Evolutionary conservation across 1,140 invertebrate genomes (phyloP).

Genomic region (Bombus impatiens): DNA sequence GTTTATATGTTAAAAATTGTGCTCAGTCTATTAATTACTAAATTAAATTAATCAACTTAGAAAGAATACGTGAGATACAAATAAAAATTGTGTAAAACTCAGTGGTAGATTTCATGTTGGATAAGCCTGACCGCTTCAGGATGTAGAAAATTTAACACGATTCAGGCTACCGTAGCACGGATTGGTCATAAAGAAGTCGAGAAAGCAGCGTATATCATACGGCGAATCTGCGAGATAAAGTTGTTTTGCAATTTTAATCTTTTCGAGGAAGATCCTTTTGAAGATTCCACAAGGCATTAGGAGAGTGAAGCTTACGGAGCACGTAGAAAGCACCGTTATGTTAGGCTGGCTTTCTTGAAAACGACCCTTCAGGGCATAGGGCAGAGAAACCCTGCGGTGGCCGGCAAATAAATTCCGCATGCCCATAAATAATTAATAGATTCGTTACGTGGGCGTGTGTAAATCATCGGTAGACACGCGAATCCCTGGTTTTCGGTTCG

Average conservation of each 20-base stretch:
- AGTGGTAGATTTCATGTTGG: too few species aligned
- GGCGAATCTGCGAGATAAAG: neutral
- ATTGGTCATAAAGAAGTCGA: neutral
- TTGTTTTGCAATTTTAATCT: slow-evolving; percentile 49
- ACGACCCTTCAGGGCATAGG: slow-evolving; percentile 61
- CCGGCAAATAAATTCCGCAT: slow-evolving; percentile 73
- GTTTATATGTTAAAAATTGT: too few species aligned
- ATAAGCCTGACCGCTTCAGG: neutral
- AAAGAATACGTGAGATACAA: too few species aligned
- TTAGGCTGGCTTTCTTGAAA: slow-evolving; percentile 54
- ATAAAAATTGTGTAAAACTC: too few species aligned
- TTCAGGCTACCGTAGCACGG: neutral
- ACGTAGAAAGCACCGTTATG: slow-evolving; percentile 58
- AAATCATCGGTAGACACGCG: slow-evolving; percentile 73
- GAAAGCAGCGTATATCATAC: neutral
- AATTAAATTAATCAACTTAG: too few species aligned
- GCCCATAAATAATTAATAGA: slow-evolving; percentile 79
- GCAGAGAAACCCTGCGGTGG: slow-evolving; percentile 62
- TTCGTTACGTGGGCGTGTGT: slow-evolving; percentile 75
- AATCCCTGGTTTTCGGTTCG: slow-evolving; percentile 62
- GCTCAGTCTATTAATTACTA: too few species aligned
- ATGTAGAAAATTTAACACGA: neutral
- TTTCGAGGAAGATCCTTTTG: slow-evolving; percentile 21
- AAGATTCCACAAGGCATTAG: neutral
- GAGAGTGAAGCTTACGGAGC: slow-evolving; percentile 1